These are phyloP conservation scores for Zaprionus gabonicus DNA, from an alignment of 1,140 invertebrate species.

Conservation along the genomic window DNA sequence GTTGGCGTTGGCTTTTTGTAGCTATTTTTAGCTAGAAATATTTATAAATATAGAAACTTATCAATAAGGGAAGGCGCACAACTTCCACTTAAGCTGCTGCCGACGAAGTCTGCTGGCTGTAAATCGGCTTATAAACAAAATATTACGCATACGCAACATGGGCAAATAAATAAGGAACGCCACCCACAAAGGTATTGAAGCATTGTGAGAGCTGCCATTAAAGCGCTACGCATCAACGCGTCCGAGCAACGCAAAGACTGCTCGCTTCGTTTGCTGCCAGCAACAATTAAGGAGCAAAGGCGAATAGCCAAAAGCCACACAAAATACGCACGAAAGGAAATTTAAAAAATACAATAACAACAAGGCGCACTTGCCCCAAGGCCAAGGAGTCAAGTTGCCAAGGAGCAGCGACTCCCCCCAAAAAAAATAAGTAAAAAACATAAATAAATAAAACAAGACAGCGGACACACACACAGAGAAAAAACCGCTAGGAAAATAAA, in stretches of 20 bases:
- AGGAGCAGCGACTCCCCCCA: neutral
- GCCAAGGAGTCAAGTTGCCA: constrained; percentile 55
- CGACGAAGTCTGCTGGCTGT: neutral
- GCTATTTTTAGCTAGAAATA: neutral
- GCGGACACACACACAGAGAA: neutral
- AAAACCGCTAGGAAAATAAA: constrained; percentile 67
- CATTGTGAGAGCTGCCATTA: constrained; percentile 58
- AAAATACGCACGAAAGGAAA: constrained; percentile 56
- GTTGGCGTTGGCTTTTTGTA: neutral
- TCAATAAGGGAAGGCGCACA: neutral
- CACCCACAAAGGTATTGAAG: constrained; percentile 41
- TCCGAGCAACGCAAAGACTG: constrained; percentile 25
- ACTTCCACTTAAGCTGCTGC: neutral
- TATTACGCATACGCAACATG: constrained; percentile 50
- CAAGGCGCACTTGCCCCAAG: constrained; percentile 42
- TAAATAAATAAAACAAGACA: constrained; percentile 43
- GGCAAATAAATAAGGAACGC: constrained; percentile 60
- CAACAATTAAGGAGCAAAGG: constrained; percentile 68
- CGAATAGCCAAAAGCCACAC: constrained; percentile 62
- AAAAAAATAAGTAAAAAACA: constrained; percentile 24
- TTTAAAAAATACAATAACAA: constrained; percentile 40
- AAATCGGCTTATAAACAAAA: constrained; percentile 61
- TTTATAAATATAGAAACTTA: neutral
- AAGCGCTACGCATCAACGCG: constrained; percentile 62
- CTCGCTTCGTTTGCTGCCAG: constrained; percentile 41